Percentiles rank a stretch among this genome's conserved stretches.
Conservation (phyloP, 2,797 vertebrate species). For the Sebastes nivosus region DNA sequence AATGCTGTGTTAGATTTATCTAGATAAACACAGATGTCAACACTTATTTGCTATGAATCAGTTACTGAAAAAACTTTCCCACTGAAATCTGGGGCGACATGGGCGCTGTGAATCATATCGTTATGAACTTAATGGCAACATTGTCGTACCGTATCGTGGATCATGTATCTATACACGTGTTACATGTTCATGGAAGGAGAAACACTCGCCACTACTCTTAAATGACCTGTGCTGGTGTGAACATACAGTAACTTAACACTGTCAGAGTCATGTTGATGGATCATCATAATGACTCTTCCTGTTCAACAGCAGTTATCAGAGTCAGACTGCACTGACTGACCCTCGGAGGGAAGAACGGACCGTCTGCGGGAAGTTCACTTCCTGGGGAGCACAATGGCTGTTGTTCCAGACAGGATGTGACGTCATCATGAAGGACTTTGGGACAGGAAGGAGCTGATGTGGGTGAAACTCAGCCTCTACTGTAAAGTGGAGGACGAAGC, state of each 20-base stretch:
- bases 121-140: accelerated
- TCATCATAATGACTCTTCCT: conserved; percentile 22
- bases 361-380: conserved; percentile 42
- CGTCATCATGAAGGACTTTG: conserved; percentile 45
- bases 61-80: not conserved
- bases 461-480: not conserved
- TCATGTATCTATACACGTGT: not conserved
- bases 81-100: not conserved
- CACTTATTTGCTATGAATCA: not conserved
- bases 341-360: conserved; percentile 8
- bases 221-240: not conserved
- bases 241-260: not conserved
- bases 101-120: not conserved
- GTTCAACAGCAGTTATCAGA: not conserved
- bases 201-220: not conserved
- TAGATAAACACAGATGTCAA: not conserved
- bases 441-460: conserved; percentile 33
- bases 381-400: conserved; percentile 63
- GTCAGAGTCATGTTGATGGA: not conserved
- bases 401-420: conserved; percentile 71
- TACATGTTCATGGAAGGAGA: not conserved
- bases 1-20: not conserved
- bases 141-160: not conserved
- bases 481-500: not conserved
- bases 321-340: conserved; percentile 25